These are phyloP conservation scores for Typhlichthys subterraneus DNA, from an alignment of 2,797 vertebrate genomes.

Conservation along the genomic window DNA sequence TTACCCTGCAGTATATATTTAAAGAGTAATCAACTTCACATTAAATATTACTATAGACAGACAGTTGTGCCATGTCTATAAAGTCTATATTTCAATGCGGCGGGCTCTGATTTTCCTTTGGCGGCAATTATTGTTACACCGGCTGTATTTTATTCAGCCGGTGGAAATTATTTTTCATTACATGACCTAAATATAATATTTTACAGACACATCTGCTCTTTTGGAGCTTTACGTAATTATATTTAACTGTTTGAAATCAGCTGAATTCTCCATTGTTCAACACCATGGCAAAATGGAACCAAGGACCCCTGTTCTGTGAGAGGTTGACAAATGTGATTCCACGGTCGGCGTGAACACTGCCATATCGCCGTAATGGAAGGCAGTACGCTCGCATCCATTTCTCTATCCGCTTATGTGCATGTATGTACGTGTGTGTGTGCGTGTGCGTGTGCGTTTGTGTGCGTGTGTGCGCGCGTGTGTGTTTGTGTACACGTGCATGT, in stretches of 20 bases:
- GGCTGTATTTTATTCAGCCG: not conserved
- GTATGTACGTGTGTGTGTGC: constrained; percentile 1
- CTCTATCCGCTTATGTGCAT: constrained; percentile 1
- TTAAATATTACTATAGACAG: constrained; percentile 4
- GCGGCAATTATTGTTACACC: constrained; percentile 1
- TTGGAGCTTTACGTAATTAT: constrained; percentile 28
- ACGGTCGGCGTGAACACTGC: constrained; percentile 26
- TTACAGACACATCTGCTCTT: constrained; percentile 7
- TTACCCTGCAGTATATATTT: not conserved
- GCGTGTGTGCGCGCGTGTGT: not conserved
- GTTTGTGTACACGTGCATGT: not conserved
- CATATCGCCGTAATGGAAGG: not conserved
- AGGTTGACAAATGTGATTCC: constrained; percentile 54
- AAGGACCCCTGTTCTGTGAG: constrained; percentile 52
- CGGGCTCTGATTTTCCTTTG: not conserved
- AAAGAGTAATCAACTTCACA: constrained; percentile 3
- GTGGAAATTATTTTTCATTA: constrained; percentile 19
- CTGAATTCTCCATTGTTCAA: constrained; percentile 35
- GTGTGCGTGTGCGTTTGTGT: not conserved
- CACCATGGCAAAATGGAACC: constrained; percentile 27
- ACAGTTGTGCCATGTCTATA: not conserved
- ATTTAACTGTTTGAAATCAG: constrained; percentile 18
- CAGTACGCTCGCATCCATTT: not conserved
- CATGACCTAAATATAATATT: not conserved
- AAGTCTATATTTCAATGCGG: too few species aligned